Conservation (phyloP, 2,888 invertebrate species). For the Agriotes lineatus region DNA sequence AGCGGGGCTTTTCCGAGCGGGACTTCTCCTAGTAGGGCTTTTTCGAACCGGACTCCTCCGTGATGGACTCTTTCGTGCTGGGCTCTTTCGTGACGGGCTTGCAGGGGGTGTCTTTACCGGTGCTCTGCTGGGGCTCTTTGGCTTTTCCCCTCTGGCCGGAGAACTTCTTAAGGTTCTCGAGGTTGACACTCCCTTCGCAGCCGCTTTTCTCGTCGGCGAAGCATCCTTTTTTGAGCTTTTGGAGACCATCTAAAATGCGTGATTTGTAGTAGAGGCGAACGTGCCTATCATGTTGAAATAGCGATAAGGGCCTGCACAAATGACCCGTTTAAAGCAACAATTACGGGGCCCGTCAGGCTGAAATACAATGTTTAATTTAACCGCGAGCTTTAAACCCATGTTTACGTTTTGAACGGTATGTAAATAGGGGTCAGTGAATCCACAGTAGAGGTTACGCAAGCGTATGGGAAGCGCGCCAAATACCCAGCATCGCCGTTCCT, state of each 20-base stretch:
- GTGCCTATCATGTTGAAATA: too few species aligned
- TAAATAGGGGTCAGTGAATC: slow-evolving; percentile 29
- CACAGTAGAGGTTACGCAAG: slow-evolving; percentile 32
- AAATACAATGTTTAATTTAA: too few species aligned
- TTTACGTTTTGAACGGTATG: slow-evolving; percentile 19
- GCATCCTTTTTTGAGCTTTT: too few species aligned
- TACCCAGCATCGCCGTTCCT: neutral
- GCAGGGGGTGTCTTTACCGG: neutral
- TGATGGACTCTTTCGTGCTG: slow-evolving; percentile 15
- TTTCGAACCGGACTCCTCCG: too few species aligned
- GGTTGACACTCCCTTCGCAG: slow-evolving; percentile 32
- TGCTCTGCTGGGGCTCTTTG: slow-evolving; percentile 19
- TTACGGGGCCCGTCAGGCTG: too few species aligned
- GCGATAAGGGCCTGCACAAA: too few species aligned
- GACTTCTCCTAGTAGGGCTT: neutral
- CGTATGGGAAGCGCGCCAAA: slow-evolving; percentile 35
- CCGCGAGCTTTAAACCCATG: neutral
- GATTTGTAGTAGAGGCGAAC: too few species aligned
- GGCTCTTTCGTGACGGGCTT: slow-evolving; percentile 14
- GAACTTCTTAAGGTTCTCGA: slow-evolving; percentile 44
- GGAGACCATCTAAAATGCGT: slow-evolving; percentile 24
- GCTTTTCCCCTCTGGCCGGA: slow-evolving; percentile 35
- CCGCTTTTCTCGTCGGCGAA: slow-evolving; percentile 32
- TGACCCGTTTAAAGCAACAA: too few species aligned
- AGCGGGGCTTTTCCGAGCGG: neutral